These are phyloP conservation scores for Galago senegalensis DNA, from an alignment of 2,797 vertebrate genomes.

Conservation along the genomic window DNA sequence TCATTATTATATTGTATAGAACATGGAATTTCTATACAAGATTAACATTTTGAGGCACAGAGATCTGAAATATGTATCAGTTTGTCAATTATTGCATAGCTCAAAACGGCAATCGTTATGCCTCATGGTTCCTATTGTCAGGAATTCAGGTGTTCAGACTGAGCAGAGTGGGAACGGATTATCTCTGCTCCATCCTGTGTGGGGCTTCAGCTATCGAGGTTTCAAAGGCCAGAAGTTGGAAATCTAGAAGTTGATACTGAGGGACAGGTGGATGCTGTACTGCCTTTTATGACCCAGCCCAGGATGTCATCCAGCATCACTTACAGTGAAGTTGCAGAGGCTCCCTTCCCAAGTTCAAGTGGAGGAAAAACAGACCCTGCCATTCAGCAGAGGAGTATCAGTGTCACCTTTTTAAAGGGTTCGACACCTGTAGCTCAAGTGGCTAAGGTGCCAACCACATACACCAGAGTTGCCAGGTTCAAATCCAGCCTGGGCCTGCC, in stretches of 20 bases:
- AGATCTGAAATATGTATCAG: neutral
- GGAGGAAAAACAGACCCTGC: neutral
- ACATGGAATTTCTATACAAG: neutral
- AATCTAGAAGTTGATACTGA: neutral
- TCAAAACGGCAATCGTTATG: neutral
- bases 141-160: neutral
- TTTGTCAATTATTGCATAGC: neutral
- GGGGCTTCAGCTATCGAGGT: neutral
- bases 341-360: neutral
- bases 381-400: neutral
- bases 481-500: too few relatives aligned
- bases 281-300: neutral
- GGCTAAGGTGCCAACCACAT: too few relatives aligned
- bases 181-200: neutral
- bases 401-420: neutral
- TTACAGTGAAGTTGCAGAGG: neutral
- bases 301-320: neutral
- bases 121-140: neutral
- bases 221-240: neutral
- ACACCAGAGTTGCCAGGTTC: too few relatives aligned
- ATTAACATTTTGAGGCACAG: neutral
- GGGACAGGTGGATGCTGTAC: neutral
- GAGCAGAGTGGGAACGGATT: neutral
- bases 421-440: too few relatives aligned
- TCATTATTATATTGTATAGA: neutral